These are phyloP conservation scores for Omphaloscelis lunosa DNA, from an alignment of 2,888 invertebrate genomes.

Conservation along the genomic window DNA sequence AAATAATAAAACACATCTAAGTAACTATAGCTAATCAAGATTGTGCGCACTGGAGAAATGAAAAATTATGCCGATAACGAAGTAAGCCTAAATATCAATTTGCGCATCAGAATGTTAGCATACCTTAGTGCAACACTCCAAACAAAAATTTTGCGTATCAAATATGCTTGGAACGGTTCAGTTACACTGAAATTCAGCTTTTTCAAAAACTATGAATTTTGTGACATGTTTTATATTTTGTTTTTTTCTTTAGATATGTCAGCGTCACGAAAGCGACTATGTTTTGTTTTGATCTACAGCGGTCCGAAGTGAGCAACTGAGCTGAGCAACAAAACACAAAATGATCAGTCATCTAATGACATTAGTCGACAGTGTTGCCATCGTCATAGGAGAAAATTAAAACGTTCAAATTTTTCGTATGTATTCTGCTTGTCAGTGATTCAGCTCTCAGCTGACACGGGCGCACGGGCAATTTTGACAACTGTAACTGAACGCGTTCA, in stretches of 20 bases:
- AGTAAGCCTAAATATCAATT: conserved; percentile 26
- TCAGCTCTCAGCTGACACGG: too few relatives aligned
- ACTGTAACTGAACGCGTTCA: too few relatives aligned
- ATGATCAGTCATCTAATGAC: not conserved
- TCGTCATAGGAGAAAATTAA: too few relatives aligned
- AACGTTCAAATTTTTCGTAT: too few relatives aligned
- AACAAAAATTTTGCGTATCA: conserved; percentile 69
- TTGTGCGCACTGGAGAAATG: conserved; percentile 34
- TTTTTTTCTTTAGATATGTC: conserved; percentile 74
- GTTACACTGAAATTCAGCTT: conserved; percentile 77
- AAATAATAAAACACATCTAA: conserved; percentile 36
- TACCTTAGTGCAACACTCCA: conserved; percentile 70
- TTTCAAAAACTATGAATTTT: conserved; percentile 70
- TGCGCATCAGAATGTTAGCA: conserved; percentile 61
- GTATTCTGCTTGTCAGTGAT: too few relatives aligned
- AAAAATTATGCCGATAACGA: conserved; percentile 23
- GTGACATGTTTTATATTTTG: conserved; percentile 77
- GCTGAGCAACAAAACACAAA: conserved; percentile 16
- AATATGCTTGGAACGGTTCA: conserved; percentile 67
- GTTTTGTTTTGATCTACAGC: conserved; percentile 70
- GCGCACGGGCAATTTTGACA: too few relatives aligned
- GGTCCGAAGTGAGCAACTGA: conserved; percentile 34
- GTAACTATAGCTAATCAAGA: conserved; percentile 26
- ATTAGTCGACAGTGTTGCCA: conserved; percentile 4
- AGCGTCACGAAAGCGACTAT: conserved; percentile 70